phyloP scores from a whole-genome alignment of 2,113 vertebrate species.

The Carettochelys insculpta region DNA sequence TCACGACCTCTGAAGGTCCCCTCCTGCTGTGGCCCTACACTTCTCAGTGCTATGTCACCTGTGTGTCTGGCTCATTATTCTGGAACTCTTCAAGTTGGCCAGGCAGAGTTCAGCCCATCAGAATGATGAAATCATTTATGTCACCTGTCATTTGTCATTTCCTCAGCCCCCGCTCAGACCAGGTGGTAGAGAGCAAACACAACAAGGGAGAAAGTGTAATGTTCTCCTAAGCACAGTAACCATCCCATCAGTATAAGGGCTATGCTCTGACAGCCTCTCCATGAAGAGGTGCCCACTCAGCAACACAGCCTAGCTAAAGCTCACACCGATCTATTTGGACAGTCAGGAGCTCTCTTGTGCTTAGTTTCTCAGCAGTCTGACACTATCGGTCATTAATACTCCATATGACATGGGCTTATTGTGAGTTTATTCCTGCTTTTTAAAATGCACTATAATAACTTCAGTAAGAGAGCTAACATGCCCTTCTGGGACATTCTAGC shows the following conservation, averaged over 20 bases:
- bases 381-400: neutral
- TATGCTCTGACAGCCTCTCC: rapidly evolving
- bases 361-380: neutral
- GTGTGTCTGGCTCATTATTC: neutral
- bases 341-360: rapidly evolving
- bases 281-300: rapidly evolving
- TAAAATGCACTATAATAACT: rapidly evolving
- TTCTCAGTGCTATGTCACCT: neutral
- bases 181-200: neutral
- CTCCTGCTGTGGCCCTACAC: neutral
- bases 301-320: neutral
- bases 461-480: neutral
- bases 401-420: rapidly evolving
- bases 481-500: neutral
- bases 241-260: rapidly evolving
- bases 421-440: neutral
- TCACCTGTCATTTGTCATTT: neutral
- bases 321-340: rapidly evolving
- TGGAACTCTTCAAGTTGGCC: neutral
- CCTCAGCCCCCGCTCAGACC: too few relatives aligned
- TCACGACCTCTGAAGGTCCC: too few relatives aligned
- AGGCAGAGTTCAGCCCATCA: neutral
- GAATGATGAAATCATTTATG: neutral
- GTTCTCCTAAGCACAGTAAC: rapidly evolving
- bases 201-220: neutral